phyloP scores from a whole-genome alignment of 2,888 invertebrate species.

The Apodemia zela region DNA sequence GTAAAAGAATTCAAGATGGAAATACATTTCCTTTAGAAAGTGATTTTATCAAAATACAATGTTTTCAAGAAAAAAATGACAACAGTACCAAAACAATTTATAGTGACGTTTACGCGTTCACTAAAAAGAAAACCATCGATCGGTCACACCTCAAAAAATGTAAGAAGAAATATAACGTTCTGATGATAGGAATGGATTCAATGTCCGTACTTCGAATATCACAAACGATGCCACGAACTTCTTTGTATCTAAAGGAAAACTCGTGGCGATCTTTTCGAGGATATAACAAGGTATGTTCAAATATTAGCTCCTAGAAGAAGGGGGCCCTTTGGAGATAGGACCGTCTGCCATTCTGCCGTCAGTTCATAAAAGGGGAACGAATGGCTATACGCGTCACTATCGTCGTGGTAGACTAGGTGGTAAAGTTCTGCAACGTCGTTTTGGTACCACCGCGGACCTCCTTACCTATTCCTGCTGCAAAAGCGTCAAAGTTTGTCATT shows the following conservation, averaged over 20 bases:
- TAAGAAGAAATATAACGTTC: conserved; percentile 72
- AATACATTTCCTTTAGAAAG: conserved; percentile 45
- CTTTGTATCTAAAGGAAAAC: conserved; percentile 82
- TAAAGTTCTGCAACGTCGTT: no score
- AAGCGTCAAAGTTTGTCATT: no score
- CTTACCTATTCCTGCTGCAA: no score
- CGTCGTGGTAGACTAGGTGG: no score
- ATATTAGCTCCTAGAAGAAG: no score
- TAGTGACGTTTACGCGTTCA: conserved; percentile 62
- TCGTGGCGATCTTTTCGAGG: conserved; percentile 87
- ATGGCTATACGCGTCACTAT: no score
- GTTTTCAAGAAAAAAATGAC: conserved; percentile 45
- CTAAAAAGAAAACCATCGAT: conserved; percentile 59
- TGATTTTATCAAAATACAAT: conserved; percentile 60
- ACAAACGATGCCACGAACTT: conserved; percentile 87
- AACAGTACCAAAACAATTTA: conserved; percentile 51
- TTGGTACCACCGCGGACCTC: no score
- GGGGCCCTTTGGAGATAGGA: no score
- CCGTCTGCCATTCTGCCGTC: no score
- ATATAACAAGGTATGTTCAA: conserved; percentile 81
- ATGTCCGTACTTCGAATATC: conserved; percentile 89
- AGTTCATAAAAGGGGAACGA: no score
- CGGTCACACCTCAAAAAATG: conserved; percentile 22
- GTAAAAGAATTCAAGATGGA: conserved; percentile 45
- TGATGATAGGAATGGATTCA: conserved; percentile 92